Evolutionary conservation across 2,113 vertebrate genomes (phyloP), one percentile per base, ranked within the genome.

Genomic region (Onychostruthus taczanowskii): DNA sequence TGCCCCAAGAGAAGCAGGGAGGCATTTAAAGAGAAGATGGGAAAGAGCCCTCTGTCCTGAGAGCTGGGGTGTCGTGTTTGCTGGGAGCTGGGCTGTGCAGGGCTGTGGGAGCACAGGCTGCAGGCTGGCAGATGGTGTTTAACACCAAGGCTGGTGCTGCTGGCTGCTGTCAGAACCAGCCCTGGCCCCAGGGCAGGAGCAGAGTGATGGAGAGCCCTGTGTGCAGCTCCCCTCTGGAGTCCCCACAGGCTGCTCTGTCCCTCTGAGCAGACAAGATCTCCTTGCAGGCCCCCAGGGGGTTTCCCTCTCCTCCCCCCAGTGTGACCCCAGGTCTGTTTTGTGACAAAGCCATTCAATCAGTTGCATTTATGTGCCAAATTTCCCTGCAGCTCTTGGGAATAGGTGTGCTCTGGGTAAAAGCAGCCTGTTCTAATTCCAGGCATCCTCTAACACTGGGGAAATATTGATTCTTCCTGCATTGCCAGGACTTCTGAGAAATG

Each of bases 181-280:
- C 3, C 23, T 58, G 47, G 30, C 50, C 58, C 59, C 39, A 3
- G 43, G 43, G 47, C 37, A 43, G 68, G 49, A 41, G 90, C 35
- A 27, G 35, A 13, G 20, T n/a, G 39, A 59, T n/a, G 31, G 7
- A 56, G 61, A 66, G 18, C 52, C 28, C 61, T 7, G 7, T 0
- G 6, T 43, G 35, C 27, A 27, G 1, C 11, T 56, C 31, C 12
- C 7, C 30, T 23, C n/a, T 3, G 11, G 10, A 13, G 75, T 41
- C 41, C 79, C 33, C 12, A 1, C 0, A 13, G 63, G 50, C 14
- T 70, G 49, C 61, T 1, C 0, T 18, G 55, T 4, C 12, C 7
- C 7, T 64, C 18, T 21, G 37, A 59, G 61, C 20, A n/a, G 13
- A 39, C 5, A 6, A 41, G 55, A 28, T 41, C 24, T 83, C 20